Percentiles rank a stretch among this genome's conserved stretches.
phyloP scores from a whole-genome alignment of 2,797 vertebrate species.

The Hypotaenidia philippensis region DNA sequence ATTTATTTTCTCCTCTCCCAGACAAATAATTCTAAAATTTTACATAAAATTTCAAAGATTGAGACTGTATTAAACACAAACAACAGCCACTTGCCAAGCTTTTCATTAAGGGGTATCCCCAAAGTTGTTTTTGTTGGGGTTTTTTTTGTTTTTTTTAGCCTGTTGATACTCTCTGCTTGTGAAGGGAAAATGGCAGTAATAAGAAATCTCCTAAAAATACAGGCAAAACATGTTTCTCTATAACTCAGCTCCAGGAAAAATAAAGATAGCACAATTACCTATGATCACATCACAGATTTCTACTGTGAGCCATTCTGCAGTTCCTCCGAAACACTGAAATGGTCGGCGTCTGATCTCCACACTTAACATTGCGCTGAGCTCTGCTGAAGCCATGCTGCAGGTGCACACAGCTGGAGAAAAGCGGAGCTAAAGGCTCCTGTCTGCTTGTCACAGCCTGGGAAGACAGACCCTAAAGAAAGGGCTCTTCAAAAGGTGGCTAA shows the following conservation, averaged over 20 bases:
- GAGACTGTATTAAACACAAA: not conserved
- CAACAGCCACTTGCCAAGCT: not conserved
- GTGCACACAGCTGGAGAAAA: not conserved
- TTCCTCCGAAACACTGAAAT: not conserved
- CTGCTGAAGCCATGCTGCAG: not conserved
- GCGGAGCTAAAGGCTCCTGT: not conserved
- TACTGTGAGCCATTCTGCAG: not conserved
- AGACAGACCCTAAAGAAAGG: not conserved
- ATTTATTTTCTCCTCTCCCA: not conserved
- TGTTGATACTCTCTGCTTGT: not conserved
- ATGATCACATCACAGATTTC: not conserved
- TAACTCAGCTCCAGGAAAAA: not conserved
- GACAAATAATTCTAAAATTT: not conserved
- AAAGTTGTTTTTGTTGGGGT: no score
- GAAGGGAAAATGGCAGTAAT: not conserved
- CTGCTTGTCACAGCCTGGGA: not conserved
- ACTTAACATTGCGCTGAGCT: accelerated
- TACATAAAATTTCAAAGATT: not conserved
- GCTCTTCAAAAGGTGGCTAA: not conserved
- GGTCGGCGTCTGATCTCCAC: not conserved
- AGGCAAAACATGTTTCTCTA: not conserved
- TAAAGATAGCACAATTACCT: not conserved
- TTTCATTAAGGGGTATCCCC: not conserved
- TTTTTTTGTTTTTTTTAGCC: not conserved
- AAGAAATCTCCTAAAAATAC: not conserved